These are phyloP conservation scores for Polypedilum pembai DNA, from an alignment of 1,140 invertebrate species.

Conservation along the genomic window DNA sequence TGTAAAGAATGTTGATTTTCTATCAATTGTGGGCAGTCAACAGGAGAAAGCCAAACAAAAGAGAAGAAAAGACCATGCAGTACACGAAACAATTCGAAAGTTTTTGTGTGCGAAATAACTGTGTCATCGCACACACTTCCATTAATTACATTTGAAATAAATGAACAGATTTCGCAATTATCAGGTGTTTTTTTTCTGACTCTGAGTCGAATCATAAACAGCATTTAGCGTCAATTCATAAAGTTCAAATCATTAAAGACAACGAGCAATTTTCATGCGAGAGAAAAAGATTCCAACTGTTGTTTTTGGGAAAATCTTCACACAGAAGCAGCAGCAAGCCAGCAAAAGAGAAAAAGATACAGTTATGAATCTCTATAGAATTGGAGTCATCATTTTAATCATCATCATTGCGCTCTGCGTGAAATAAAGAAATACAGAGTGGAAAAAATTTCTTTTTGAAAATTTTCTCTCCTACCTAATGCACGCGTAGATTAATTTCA, in stretches of 20 bases:
- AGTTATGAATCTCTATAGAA: conserved; percentile 18
- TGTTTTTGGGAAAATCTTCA: background rate
- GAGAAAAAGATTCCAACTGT: background rate
- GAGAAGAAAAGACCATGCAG: background rate
- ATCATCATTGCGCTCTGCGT: background rate
- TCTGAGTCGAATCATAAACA: too few relatives aligned
- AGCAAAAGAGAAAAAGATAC: too few relatives aligned
- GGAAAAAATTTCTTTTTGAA: background rate
- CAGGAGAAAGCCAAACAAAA: background rate
- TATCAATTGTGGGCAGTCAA: background rate
- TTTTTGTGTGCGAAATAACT: conserved; percentile 2
- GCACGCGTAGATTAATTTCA: conserved; percentile 1
- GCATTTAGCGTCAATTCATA: too few relatives aligned
- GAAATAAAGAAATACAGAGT: background rate
- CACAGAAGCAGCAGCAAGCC: background rate
- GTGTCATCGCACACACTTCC: conserved; percentile 2
- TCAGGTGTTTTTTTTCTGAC: too few relatives aligned
- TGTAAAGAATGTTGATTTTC: too few relatives aligned
- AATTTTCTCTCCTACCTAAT: background rate
- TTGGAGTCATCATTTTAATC: conserved; percentile 13
- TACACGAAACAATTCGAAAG: conserved; percentile 6
- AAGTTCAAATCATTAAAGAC: too few relatives aligned
- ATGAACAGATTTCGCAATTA: background rate
- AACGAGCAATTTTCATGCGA: background rate
- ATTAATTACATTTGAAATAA: background rate